Evolutionary conservation across 2,113 vertebrate species (phyloP).

Genomic region (Solea solea): DNA sequence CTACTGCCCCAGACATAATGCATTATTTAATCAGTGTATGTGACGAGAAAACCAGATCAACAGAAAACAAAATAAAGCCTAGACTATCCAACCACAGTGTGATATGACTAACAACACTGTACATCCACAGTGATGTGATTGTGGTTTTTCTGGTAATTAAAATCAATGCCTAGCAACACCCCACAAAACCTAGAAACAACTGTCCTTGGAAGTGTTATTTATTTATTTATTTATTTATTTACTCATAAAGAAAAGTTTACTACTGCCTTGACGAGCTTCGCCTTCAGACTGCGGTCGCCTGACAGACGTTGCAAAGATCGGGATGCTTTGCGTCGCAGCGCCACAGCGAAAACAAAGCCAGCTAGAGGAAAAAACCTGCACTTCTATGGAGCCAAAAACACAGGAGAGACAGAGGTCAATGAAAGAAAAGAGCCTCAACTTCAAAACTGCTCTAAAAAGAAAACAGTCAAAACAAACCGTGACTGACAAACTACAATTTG

Average conservation of each 20-base stretch:
- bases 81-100: slow-evolving; percentile 70
- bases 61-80: slow-evolving; percentile 65
- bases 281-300: slow-evolving; percentile 32
- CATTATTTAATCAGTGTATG: slow-evolving; percentile 70
- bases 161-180: slow-evolving; percentile 73
- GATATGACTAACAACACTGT: slow-evolving; percentile 70
- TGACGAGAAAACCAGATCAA: slow-evolving; percentile 74
- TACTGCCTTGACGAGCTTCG: slow-evolving; percentile 57
- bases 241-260: slow-evolving; percentile 46
- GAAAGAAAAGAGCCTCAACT: slow-evolving; percentile 42
- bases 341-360: slow-evolving; percentile 26
- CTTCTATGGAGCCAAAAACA: slow-evolving; percentile 58
- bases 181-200: slow-evolving; percentile 74
- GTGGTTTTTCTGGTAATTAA: slow-evolving; percentile 60
- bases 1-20: slow-evolving; percentile 68
- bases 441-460: slow-evolving; percentile 38
- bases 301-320: slow-evolving; percentile 10
- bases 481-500: slow-evolving; percentile 36
- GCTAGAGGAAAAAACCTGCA: slow-evolving; percentile 51
- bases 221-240: neutral
- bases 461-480: slow-evolving; percentile 40
- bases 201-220: slow-evolving; percentile 59
- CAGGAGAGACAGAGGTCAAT: slow-evolving; percentile 45
- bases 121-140: slow-evolving; percentile 65
- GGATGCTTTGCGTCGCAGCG: slow-evolving; percentile 21